Percentiles rank a stretch among this genome's conserved stretches.
phyloP scores from a whole-genome alignment of 2,113 vertebrate species.

The Megaceryle torquata region DNA sequence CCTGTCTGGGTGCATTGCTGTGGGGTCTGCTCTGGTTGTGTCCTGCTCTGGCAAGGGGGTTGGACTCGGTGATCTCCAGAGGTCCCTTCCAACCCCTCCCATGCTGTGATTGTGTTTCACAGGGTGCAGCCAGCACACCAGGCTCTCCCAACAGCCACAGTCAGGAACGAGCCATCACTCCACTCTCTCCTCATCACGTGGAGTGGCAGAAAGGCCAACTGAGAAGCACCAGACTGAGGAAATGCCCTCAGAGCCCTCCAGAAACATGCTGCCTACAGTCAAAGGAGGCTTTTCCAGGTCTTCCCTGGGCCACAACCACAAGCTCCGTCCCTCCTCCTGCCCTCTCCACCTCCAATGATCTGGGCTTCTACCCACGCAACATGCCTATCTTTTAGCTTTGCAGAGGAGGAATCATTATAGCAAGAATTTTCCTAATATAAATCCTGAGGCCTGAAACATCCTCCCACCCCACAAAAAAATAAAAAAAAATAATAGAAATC shows the following conservation, averaged over 20 bases:
- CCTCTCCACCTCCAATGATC: background rate
- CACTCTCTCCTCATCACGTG: rapidly evolving
- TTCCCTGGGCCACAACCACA: background rate
- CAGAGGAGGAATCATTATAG: conserved; percentile 1
- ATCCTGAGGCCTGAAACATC: background rate
- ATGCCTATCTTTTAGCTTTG: background rate
- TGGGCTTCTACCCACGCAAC: background rate
- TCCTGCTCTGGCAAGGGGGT: too few species aligned
- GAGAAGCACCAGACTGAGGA: background rate
- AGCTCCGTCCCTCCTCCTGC: background rate
- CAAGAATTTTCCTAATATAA: background rate
- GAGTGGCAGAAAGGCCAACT: background rate
- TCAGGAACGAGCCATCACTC: background rate
- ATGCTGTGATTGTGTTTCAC: background rate
- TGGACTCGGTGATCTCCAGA: too few species aligned
- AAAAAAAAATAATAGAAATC: too few species aligned
- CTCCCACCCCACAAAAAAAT: too few species aligned
- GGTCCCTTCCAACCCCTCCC: too few species aligned
- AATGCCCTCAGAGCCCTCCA: background rate
- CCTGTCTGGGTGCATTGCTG: too few species aligned
- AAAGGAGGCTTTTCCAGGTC: background rate
- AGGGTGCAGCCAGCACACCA: too few species aligned
- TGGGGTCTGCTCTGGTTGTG: too few species aligned
- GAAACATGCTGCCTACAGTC: background rate
- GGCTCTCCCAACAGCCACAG: background rate